Conservation (phyloP, 2,113 vertebrate species). For the Crypturellus undulatus region DNA sequence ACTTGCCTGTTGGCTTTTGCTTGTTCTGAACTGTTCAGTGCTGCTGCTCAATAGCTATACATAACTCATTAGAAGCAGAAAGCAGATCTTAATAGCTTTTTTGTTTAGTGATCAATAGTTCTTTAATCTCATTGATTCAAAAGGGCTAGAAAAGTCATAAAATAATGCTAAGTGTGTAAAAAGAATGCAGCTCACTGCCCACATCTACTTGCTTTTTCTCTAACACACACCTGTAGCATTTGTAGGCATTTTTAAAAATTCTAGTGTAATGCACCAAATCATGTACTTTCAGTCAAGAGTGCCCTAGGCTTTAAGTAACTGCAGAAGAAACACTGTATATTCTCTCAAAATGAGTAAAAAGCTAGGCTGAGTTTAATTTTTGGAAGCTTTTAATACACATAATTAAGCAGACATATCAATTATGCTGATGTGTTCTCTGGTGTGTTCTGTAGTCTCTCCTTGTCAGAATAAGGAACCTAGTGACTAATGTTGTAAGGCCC, state of each 20-base stretch:
- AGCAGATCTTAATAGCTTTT: neutral
- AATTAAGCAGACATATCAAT: neutral
- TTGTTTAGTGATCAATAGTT: neutral
- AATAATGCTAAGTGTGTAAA: neutral
- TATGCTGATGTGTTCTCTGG: neutral
- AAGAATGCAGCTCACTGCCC: neutral
- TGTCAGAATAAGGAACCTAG: neutral
- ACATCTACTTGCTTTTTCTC: neutral
- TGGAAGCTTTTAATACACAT: neutral
- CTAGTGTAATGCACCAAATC: neutral
- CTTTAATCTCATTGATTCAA: neutral
- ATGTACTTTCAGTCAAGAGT: neutral
- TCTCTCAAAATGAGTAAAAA: neutral
- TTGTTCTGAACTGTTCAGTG: neutral
- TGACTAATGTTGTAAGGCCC: neutral
- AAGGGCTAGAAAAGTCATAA: neutral
- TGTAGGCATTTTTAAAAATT: neutral
- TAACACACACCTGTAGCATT: neutral
- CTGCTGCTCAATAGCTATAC: neutral
- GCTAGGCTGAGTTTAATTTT: too few species aligned
- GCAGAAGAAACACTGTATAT: too few species aligned
- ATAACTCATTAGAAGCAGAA: neutral
- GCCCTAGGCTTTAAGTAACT: neutral
- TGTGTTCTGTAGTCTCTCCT: neutral
- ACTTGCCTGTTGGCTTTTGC: neutral